These are phyloP conservation scores for Entomobrya multifasciata DNA, from an alignment of 2,888 invertebrate species.

Conservation along the genomic window DNA sequence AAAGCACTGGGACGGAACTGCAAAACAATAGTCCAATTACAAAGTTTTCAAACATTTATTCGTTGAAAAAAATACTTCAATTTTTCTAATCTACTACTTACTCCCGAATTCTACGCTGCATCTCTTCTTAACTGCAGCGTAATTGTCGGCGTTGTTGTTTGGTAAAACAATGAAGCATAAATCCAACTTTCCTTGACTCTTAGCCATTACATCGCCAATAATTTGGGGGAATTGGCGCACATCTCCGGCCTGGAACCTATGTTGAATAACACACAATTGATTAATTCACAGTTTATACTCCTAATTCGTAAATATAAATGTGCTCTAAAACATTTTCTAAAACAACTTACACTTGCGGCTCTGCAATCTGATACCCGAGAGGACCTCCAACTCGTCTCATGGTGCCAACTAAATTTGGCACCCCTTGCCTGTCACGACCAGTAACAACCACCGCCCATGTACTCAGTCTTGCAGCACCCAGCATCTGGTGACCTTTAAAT, in stretches of 20 bases:
- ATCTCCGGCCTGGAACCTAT: no score
- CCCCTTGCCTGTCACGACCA: neutral
- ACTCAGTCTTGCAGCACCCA: neutral
- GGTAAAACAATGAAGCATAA: no score
- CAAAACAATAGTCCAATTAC: slow-evolving; percentile 62
- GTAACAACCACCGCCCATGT: slow-evolving; percentile 45
- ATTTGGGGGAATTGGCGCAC: no score
- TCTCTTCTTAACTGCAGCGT: neutral
- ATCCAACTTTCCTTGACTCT: no score
- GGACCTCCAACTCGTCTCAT: slow-evolving; percentile 42
- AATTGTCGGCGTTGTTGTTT: no score
- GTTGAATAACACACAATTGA: no score
- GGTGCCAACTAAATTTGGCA: slow-evolving; percentile 42
- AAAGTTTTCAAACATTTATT: neutral
- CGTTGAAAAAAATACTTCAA: neutral
- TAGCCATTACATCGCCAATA: no score
- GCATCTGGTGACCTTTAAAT: slow-evolving; percentile 42
- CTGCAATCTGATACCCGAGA: slow-evolving; percentile 37
- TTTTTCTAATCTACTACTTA: neutral
- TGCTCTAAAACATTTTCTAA: no score
- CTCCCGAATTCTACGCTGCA: neutral
- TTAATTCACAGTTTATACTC: no score
- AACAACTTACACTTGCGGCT: slow-evolving; percentile 28
- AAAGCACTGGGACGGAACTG: slow-evolving; percentile 83
- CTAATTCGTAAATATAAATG: no score